Evolutionary conservation across 1,140 invertebrate species (phyloP).

Genomic region (Heliconius melpomene): DNA sequence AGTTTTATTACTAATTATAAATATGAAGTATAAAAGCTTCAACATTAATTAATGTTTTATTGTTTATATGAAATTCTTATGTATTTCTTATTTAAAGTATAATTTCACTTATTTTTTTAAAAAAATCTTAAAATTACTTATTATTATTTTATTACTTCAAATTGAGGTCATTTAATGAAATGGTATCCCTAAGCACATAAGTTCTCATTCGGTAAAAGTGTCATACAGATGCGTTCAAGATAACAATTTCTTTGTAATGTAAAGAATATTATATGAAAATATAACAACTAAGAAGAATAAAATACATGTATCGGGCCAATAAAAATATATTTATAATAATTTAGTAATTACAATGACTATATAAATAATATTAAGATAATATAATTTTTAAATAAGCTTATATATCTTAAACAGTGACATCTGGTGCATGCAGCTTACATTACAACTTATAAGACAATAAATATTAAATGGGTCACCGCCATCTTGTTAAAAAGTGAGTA

Average conservation of each 20-base stretch:
- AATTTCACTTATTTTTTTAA: neutral
- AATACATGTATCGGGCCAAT: no score
- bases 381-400: neutral
- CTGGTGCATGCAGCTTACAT: neutral
- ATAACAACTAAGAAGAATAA: neutral
- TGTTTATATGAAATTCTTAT: no score
- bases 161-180: neutral
- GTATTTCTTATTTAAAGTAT: no score
- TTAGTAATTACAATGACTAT: neutral
- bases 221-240: neutral
- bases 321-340: neutral
- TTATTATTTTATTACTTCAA: neutral
- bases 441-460: no score
- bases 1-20: no score
- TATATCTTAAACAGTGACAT: neutral
- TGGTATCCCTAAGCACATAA: neutral
- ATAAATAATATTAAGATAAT: neutral
- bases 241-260: neutral
- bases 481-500: neutral
- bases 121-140: neutral
- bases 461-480: neutral
- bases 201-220: slow-evolving; percentile 10
- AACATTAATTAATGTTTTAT: no score
- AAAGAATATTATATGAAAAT: neutral
- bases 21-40: no score